Percentiles rank a stretch among this genome's conserved stretches.
Evolutionary conservation across 2,797 vertebrate genomes (phyloP).

Genomic region (Pseudotriccus pelzelni): DNA sequence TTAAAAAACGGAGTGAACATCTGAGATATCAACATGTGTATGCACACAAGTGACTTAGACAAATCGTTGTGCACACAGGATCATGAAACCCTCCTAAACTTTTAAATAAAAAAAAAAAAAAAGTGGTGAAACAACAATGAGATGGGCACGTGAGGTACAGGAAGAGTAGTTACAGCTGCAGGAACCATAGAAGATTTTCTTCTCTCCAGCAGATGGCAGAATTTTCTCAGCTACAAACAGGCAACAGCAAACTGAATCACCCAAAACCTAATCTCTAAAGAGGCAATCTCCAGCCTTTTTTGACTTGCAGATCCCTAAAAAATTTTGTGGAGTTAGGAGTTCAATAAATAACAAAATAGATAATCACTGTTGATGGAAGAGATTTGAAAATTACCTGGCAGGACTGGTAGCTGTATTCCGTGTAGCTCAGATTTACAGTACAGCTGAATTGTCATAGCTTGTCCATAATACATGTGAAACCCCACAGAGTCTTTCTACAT

Average conservation of each 20-base stretch:
- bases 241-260: background rate
- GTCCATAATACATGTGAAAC: rapidly evolving
- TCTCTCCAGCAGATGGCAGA: constrained; percentile 56
- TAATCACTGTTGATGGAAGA: background rate
- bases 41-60: background rate
- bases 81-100: background rate
- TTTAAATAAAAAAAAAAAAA: background rate
- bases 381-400: background rate
- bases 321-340: background rate
- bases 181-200: background rate
- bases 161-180: background rate
- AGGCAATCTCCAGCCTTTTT: background rate
- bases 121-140: background rate
- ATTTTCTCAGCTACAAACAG: background rate
- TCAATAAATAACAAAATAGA: background rate
- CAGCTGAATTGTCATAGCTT: background rate
- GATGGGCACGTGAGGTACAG: background rate
- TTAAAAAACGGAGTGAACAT: background rate
- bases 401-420: background rate
- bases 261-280: rapidly evolving
- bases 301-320: background rate
- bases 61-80: background rate
- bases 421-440: background rate
- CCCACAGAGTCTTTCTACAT: background rate
- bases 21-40: background rate